These are phyloP conservation scores for Drosophila subpulchrella DNA, from an alignment of 1,140 invertebrate genomes.

Conservation along the genomic window DNA sequence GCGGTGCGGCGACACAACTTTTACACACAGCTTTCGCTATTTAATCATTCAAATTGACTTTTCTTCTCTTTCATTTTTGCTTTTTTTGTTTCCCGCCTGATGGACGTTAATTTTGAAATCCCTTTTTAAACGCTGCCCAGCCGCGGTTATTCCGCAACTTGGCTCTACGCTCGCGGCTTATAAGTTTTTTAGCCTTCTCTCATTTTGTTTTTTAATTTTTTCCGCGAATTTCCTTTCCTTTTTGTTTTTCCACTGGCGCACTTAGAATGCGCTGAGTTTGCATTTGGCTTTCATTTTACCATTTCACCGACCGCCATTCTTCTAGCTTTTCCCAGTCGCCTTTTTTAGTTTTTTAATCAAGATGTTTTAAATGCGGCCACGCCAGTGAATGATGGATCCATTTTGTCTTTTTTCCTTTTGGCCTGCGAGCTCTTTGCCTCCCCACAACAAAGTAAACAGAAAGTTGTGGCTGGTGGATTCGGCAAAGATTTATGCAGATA, in stretches of 20 bases:
- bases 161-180: constrained; percentile 74
- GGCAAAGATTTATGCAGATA: constrained; percentile 79
- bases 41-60: constrained; percentile 82
- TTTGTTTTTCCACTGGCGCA: constrained; percentile 55
- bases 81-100: constrained; percentile 29
- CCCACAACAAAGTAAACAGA: constrained; percentile 65
- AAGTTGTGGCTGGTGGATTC: constrained; percentile 66
- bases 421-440: neutral
- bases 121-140: constrained; percentile 59
- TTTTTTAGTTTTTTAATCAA: constrained; percentile 80
- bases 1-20: constrained; percentile 37
- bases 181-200: constrained; percentile 65
- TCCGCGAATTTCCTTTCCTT: constrained; percentile 33
- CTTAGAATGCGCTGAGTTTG: constrained; percentile 77
- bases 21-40: constrained; percentile 68
- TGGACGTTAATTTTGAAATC: constrained; percentile 79
- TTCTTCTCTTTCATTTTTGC: constrained; percentile 20
- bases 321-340: constrained; percentile 14
- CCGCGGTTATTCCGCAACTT: constrained; percentile 53
- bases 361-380: constrained; percentile 78
- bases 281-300: constrained; percentile 76
- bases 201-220: constrained; percentile 13
- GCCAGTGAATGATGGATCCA: constrained; percentile 75
- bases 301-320: constrained; percentile 56
- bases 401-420: constrained; percentile 26